These are phyloP conservation scores for Pocillopora grandis DNA, from an alignment of 92 coral and sea anemone species.

Conservation along the genomic window DNA sequence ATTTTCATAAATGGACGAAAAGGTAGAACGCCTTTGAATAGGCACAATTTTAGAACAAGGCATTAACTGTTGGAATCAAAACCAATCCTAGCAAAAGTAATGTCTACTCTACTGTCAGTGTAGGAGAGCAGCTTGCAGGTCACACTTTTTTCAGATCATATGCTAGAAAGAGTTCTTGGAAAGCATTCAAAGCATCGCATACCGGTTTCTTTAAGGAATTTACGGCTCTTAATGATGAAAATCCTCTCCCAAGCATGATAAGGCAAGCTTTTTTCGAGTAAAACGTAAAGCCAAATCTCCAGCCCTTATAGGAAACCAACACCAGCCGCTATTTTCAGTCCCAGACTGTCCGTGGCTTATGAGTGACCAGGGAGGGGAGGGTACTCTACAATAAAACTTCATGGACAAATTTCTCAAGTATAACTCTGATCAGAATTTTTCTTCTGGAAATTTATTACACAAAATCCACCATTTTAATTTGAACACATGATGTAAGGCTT, in stretches of 20 bases:
- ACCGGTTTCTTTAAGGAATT: conserved; percentile 14
- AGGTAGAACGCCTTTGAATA: too few relatives aligned
- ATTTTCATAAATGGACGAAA: too few relatives aligned
- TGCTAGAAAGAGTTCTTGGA: neutral
- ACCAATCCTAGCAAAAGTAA: too few relatives aligned
- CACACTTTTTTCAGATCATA: too few relatives aligned
- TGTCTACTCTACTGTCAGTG: too few relatives aligned
- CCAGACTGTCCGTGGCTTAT: conserved; percentile 7
- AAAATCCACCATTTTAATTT: too few relatives aligned
- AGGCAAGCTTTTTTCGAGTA: neutral
- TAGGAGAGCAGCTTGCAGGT: too few relatives aligned
- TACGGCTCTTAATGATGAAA: neutral
- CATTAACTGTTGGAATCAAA: too few relatives aligned
- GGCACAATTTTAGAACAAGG: too few relatives aligned
- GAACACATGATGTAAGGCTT: too few relatives aligned
- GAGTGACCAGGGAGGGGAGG: neutral
- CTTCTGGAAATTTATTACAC: too few relatives aligned
- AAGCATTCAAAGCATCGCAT: neutral
- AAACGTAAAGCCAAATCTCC: neutral
- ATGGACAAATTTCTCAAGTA: neutral
- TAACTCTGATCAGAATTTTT: too few relatives aligned
- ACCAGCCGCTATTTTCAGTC: neutral
- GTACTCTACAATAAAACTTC: neutral
- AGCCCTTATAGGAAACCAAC: neutral
- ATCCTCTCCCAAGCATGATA: conserved; percentile 36